Evolutionary conservation across 1,140 invertebrate species (phyloP).

Genomic region (Bombus confusus): DNA sequence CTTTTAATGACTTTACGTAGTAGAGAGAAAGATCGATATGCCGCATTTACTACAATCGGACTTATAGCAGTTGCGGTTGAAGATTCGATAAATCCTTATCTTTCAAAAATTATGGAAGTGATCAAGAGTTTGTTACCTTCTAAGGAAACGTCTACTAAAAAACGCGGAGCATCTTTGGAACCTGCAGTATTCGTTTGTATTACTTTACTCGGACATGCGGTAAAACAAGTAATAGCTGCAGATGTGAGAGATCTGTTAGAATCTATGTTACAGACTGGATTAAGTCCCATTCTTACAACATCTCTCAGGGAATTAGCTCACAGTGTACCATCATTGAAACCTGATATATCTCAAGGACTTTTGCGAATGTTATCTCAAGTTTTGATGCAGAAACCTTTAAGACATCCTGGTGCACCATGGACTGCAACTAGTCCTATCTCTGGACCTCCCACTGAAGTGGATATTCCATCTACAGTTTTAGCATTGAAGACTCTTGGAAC

Average conservation of each 20-base stretch:
- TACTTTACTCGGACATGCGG: conserved; percentile 94
- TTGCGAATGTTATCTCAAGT: conserved; percentile 94
- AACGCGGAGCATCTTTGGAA: conserved; percentile 88
- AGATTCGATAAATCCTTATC: conserved; percentile 89
- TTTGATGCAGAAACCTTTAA: conserved; percentile 93
- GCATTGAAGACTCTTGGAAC: conserved; percentile 96
- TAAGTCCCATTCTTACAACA: conserved; percentile 95
- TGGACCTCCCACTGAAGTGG: conserved; percentile 80
- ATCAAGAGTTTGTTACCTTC: conserved; percentile 91
- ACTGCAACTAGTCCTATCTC: conserved; percentile 76
- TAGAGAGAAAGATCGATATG: conserved; percentile 91
- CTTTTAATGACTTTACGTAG: conserved; percentile 89
- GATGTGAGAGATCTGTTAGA: conserved; percentile 95
- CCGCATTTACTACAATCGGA: conserved; percentile 95
- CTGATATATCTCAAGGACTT: conserved; percentile 95
- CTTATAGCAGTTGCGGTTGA: conserved; percentile 95
- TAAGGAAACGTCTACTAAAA: conserved; percentile 89
- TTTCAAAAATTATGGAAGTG: conserved; percentile 93
- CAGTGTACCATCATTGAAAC: conserved; percentile 93
- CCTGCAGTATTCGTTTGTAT: conserved; percentile 97
- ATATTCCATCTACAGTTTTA: conserved; percentile 93
- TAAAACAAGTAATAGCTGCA: conserved; percentile 87
- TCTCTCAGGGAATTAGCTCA: conserved; percentile 94
- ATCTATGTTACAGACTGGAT: conserved; percentile 94
- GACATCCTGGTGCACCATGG: conserved; percentile 90